A percentile compares a stretch with the other conserved stretches of the same genome.
Evolutionary conservation across 2,888 invertebrate genomes (phyloP).

Genomic region (Psylliodes chrysocephalus): DNA sequence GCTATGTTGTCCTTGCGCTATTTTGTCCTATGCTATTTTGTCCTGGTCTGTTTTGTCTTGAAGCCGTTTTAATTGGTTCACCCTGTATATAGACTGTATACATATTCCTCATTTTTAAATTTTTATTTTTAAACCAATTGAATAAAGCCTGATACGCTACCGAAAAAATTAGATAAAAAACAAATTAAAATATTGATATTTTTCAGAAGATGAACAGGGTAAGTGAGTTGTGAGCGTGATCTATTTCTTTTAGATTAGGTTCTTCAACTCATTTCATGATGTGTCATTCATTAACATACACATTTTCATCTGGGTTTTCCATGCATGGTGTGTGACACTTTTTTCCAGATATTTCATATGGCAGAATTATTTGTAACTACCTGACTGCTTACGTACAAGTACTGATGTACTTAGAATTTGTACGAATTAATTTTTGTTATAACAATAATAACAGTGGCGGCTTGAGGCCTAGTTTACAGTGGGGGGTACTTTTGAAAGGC

Average conservation of each 20-base stretch:
- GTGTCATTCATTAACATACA: conserved; percentile 37
- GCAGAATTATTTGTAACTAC: background rate
- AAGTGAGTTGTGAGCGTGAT: conserved; percentile 60
- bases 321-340: conserved; percentile 29
- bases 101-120: no score
- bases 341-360: background rate
- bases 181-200: conserved; percentile 49
- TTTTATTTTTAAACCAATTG: background rate
- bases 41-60: no score
- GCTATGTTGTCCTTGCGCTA: no score
- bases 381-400: no score
- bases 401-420: no score
- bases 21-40: no score
- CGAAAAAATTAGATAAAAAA: background rate
- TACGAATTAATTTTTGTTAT: no score
- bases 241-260: conserved; percentile 52
- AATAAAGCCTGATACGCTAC: background rate
- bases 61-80: no score
- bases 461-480: no score
- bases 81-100: no score
- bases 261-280: conserved; percentile 50
- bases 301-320: conserved; percentile 24
- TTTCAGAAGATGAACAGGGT: conserved; percentile 66
- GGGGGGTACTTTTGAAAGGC: no score
- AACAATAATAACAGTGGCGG: no score